Conservation (phyloP, 2,797 vertebrate genomes). For the Sebastes variabilis region DNA sequence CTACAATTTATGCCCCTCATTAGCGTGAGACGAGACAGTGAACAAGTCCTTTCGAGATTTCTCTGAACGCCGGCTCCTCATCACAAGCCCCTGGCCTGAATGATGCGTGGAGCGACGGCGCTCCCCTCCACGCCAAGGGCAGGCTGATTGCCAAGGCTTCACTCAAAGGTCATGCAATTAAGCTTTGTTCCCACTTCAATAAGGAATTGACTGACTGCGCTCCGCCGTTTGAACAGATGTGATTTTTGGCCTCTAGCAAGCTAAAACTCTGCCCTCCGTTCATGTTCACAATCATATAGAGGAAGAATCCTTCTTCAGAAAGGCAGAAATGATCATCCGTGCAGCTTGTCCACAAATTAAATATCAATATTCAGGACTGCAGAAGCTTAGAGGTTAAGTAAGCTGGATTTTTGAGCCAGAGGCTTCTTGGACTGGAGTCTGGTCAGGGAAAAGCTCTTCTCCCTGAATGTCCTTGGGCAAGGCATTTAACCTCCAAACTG, state of each 20-base stretch:
- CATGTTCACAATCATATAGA: conserved; percentile 21
- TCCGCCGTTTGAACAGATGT: conserved; percentile 62
- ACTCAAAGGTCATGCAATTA: conserved; percentile 79
- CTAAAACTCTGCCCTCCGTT: conserved; percentile 29
- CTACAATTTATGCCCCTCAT: conserved; percentile 72
- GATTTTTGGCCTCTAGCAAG: conserved; percentile 61
- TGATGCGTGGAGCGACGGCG: conserved; percentile 39
- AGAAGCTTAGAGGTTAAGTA: conserved; percentile 21
- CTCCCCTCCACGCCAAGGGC: conserved; percentile 69
- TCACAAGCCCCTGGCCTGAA: conserved; percentile 63
- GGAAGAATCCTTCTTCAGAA: conserved; percentile 2
- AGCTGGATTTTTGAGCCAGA: conserved; percentile 7
- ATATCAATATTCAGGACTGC: conserved; percentile 24
- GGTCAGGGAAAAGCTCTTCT: not conserved
- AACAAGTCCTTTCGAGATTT: conserved; percentile 72
- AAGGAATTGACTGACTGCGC: conserved; percentile 62
- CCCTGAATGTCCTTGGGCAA: conserved; percentile 10
- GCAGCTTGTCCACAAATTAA: conserved; percentile 18
- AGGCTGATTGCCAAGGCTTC: conserved; percentile 72
- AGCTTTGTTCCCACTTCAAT: conserved; percentile 75
- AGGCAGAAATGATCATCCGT: not conserved
- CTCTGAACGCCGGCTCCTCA: conserved; percentile 53
- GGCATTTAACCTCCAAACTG: conserved; percentile 33
- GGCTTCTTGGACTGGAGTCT: conserved; percentile 5
- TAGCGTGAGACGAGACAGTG: conserved; percentile 67